A percentile compares a stretch with the other conserved stretches of the same genome.
These are phyloP conservation scores for Nasonia giraulti DNA, from an alignment of 1,140 invertebrate species.

Conservation along the genomic window DNA sequence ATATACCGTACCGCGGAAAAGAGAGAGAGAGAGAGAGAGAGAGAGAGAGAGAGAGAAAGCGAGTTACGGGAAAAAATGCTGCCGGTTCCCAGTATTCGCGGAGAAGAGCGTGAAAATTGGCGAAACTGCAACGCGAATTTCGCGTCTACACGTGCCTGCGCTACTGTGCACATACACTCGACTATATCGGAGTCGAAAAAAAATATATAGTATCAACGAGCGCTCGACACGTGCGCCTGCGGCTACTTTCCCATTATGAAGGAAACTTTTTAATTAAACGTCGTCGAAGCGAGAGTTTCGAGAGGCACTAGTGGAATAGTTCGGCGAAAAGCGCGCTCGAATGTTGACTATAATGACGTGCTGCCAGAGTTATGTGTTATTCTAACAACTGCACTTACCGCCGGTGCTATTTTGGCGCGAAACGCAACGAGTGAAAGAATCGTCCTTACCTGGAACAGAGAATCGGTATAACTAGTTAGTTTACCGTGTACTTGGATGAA, in stretches of 20 bases:
- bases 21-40: not conserved
- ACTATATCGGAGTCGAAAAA: not conserved
- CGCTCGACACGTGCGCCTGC: not conserved
- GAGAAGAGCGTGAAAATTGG: not conserved
- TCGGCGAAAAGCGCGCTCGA: not conserved
- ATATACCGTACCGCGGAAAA: no score
- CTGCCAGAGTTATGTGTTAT: no score
- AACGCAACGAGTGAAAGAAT: no score
- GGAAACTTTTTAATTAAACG: conserved; percentile 15
- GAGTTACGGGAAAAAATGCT: not conserved
- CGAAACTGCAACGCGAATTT: not conserved
- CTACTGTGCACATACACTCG: no score
- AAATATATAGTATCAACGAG: not conserved
- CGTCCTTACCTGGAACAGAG: no score
- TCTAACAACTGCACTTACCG: no score
- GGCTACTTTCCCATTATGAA: not conserved
- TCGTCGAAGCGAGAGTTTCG: not conserved
- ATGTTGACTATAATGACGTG: not conserved
- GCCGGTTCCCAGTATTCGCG: not conserved
- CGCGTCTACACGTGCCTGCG: not conserved
- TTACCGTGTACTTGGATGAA: no score
- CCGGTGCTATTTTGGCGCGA: no score
- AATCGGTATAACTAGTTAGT: no score
- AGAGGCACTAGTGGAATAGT: not conserved
- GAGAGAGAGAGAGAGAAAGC: not conserved